Evolutionary conservation across 2,888 invertebrate genomes (phyloP).

Genomic region (Seira sanloemensis): DNA sequence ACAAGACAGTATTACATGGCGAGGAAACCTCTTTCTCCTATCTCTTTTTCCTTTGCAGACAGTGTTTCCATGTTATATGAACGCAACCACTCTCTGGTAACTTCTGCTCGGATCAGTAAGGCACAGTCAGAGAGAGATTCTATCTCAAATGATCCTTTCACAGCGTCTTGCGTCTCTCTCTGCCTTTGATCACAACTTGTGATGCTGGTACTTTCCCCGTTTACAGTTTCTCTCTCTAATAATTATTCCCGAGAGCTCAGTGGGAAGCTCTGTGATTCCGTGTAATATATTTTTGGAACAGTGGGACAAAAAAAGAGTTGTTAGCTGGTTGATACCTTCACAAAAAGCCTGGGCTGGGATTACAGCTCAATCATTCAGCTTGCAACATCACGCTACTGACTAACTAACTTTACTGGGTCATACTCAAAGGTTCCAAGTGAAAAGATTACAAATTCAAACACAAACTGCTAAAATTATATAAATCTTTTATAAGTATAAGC

Average conservation of each 20-base stretch:
- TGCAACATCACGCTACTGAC: conserved; percentile 31
- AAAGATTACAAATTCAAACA: too few species aligned
- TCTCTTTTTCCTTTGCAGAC: neutral
- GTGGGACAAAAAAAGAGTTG: conserved; percentile 45
- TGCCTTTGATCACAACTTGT: conserved; percentile 29
- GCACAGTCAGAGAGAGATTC: neutral
- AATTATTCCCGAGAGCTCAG: too few species aligned
- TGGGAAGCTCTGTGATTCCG: conserved; percentile 31
- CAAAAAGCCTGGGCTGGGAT: conserved; percentile 46
- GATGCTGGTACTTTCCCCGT: conserved; percentile 33
- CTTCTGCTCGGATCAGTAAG: conserved; percentile 1
- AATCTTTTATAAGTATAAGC: too few species aligned
- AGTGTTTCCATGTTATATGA: conserved; percentile 35
- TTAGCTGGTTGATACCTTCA: conserved; percentile 53
- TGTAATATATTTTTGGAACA: conserved; percentile 17
- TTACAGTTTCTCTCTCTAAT: conserved; percentile 21
- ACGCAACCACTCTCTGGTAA: neutral
- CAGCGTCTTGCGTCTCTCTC: conserved; percentile 12
- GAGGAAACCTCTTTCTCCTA: neutral
- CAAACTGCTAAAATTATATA: too few species aligned
- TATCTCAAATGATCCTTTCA: conserved; percentile 2
- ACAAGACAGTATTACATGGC: conserved; percentile 13
- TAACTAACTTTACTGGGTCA: too few species aligned
- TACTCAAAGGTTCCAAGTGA: too few species aligned
- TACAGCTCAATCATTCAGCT: conserved; percentile 40